Evolutionary conservation across 2,797 vertebrate species (phyloP).

Genomic region (Falco berigora): DNA sequence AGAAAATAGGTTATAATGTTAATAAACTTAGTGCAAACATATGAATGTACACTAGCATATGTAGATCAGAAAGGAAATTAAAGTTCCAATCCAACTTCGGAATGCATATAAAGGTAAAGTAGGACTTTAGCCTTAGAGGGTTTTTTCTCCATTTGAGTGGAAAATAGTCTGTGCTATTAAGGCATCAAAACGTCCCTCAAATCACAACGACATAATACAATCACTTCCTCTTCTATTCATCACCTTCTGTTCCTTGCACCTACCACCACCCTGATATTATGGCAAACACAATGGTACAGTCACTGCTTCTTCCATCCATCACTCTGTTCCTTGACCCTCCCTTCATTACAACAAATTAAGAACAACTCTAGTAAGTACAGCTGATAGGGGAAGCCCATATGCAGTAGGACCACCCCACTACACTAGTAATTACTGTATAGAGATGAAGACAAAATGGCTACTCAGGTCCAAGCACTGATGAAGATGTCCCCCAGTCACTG

Average conservation of each 20-base stretch:
- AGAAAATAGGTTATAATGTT: neutral
- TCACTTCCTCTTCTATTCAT: neutral
- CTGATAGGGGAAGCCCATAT: neutral
- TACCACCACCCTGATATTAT: accelerated
- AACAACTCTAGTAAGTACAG: neutral
- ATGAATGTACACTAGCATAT: neutral
- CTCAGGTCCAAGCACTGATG: neutral
- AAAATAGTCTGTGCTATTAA: neutral
- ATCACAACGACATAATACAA: neutral
- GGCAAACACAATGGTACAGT: neutral
- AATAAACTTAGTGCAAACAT: neutral
- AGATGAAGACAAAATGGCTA: neutral
- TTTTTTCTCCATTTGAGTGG: neutral
- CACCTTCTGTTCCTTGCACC: neutral
- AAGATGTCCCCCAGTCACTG: neutral
- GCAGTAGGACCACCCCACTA: neutral
- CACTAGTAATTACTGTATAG: neutral
- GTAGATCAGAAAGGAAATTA: neutral
- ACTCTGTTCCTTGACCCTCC: neutral
- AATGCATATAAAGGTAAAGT: neutral
- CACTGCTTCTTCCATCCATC: neutral
- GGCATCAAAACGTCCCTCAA: neutral
- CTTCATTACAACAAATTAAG: neutral
- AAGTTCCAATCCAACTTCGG: neutral
- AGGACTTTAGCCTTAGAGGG: neutral